These are phyloP conservation scores for Taeniopygia guttata DNA, from an alignment of 2,797 vertebrate genomes.

Conservation along the genomic window DNA sequence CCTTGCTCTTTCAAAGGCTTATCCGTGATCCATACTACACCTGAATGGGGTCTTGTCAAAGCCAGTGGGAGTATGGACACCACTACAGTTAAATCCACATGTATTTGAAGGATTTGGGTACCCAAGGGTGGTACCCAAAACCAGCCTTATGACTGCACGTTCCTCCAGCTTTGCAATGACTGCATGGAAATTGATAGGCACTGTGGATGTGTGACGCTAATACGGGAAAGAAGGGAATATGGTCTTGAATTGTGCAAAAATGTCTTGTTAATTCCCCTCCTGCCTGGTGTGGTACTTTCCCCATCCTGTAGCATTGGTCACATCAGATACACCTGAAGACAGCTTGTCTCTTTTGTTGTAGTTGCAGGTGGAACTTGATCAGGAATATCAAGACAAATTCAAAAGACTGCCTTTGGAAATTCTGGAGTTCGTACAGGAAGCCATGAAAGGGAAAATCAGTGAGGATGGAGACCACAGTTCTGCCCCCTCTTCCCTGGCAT, in stretches of 20 bases:
- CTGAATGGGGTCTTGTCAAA: background rate
- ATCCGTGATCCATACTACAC: background rate
- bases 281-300: background rate
- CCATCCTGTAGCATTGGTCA: background rate
- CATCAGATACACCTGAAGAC: background rate
- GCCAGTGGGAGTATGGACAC: slow-evolving; percentile 15
- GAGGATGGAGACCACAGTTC: slow-evolving; percentile 84
- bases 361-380: slow-evolving; percentile 94
- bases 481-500: slow-evolving; percentile 73
- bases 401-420: slow-evolving; percentile 95
- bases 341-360: slow-evolving; percentile 72
- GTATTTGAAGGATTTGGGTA: slow-evolving; percentile 1
- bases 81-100: background rate
- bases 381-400: slow-evolving; percentile 99
- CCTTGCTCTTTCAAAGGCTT: slow-evolving; percentile 23
- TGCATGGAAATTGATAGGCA: slow-evolving; percentile 19
- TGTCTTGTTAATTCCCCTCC: background rate
- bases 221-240: background rate
- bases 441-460: slow-evolving; percentile 86
- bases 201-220: background rate
- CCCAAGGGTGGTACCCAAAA: background rate
- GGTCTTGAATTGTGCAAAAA: background rate
- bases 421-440: slow-evolving; percentile 97
- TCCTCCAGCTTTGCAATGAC: slow-evolving; percentile 42
- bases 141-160: background rate